These are phyloP conservation scores for Dicerorhinus sumatrensis DNA, from an alignment of 2,113 vertebrate species.

Conservation along the genomic window DNA sequence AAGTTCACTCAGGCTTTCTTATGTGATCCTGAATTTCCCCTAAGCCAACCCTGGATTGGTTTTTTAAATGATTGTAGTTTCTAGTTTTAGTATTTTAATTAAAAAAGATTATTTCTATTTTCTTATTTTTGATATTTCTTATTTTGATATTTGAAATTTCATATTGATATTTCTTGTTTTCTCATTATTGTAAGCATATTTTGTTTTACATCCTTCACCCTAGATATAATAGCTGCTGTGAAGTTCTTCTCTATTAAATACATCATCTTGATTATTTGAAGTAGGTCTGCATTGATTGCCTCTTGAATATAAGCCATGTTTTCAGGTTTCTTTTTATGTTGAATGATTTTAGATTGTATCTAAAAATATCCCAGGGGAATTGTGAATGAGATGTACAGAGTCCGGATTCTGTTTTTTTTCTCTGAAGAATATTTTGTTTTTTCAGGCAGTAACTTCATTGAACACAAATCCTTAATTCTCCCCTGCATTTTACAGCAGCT, in stretches of 20 bases:
- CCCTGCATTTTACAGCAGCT: background rate
- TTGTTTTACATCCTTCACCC: background rate
- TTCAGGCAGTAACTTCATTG: background rate
- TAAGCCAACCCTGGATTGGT: background rate
- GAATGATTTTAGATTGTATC: background rate
- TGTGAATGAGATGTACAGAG: background rate
- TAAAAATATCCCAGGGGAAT: background rate
- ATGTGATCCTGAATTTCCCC: background rate
- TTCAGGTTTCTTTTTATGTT: background rate
- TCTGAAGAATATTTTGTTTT: background rate
- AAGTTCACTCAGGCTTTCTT: background rate
- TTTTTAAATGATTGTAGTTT: background rate
- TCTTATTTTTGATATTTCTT: background rate
- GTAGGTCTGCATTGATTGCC: background rate
- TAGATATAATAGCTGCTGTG: background rate
- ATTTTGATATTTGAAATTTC: background rate
- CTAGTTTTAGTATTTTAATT: background rate
- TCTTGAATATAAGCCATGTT: background rate
- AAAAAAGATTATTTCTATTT: background rate
- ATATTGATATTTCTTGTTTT: background rate
- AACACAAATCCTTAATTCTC: background rate
- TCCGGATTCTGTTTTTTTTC: background rate
- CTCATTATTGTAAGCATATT: background rate
- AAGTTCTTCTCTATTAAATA: background rate
- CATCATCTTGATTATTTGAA: background rate